Conservation (phyloP, 2,888 invertebrate genomes). For the Crepidodera aurea region DNA sequence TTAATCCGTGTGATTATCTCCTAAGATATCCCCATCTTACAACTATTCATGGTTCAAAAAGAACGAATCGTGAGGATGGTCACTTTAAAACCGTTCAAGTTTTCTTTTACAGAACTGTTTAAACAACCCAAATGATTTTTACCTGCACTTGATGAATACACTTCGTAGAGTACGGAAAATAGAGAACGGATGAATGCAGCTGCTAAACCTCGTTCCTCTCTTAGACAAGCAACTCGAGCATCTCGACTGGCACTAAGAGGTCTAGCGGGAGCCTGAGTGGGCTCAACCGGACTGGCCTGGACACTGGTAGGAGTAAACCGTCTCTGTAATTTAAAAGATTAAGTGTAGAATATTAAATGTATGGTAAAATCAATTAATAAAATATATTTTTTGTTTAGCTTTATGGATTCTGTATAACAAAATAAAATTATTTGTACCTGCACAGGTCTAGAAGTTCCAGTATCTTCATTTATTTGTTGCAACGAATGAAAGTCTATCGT, state of each 20-base stretch:
- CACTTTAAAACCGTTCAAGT: no score
- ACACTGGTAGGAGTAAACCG: slow-evolving; percentile 72
- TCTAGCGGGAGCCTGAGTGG: slow-evolving; percentile 48
- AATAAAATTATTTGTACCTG: slow-evolving; percentile 65
- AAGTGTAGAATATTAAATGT: no score
- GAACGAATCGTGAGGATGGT: no score
- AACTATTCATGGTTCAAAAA: no score
- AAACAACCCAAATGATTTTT: no score
- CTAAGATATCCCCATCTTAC: no score
- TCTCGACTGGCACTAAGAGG: slow-evolving; percentile 63
- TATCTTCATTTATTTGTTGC: slow-evolving; percentile 99
- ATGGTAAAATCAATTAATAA: no score
- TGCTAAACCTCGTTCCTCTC: slow-evolving; percentile 75
- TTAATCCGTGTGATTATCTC: no score
- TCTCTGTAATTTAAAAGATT: slow-evolving; percentile 54
- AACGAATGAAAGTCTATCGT: slow-evolving; percentile 96
- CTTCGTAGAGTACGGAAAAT: slow-evolving; percentile 95
- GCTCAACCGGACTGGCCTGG: slow-evolving; percentile 48
- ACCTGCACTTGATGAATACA: slow-evolving; percentile 63
- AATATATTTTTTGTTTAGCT: no score
- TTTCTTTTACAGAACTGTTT: no score
- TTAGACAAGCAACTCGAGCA: slow-evolving; percentile 74
- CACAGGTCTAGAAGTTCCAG: slow-evolving; percentile 81
- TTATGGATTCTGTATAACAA: no score
- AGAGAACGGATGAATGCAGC: slow-evolving; percentile 76